Evolutionary conservation across 2,888 invertebrate genomes (phyloP).

Genomic region (Oscheius myriophilus): DNA sequence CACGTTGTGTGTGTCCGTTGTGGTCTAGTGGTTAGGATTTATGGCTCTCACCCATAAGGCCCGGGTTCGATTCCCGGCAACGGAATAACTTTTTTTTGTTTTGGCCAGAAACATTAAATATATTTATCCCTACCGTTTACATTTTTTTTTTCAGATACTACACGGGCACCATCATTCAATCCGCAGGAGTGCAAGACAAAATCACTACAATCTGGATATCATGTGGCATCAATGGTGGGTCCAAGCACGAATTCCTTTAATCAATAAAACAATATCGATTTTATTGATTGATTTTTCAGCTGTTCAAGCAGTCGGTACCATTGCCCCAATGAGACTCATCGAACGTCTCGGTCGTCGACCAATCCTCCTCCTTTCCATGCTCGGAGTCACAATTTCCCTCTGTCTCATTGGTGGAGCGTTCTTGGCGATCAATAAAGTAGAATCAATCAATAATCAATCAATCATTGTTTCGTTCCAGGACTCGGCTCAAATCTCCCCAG

Average conservation of each 20-base stretch:
- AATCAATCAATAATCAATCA: neutral
- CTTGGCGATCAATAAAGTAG: slow-evolving; percentile 52
- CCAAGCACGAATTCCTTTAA: neutral
- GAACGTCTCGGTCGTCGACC: slow-evolving; percentile 61
- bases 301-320: slow-evolving; percentile 60
- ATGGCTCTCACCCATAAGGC: slow-evolving; percentile 59
- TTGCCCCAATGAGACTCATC: slow-evolving; percentile 66
- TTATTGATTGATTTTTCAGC: slow-evolving; percentile 23
- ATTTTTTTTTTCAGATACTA: slow-evolving; percentile 53
- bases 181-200: slow-evolving; percentile 62
- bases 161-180: slow-evolving; percentile 63
- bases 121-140: too few species aligned
- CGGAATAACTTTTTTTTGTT: slow-evolving; percentile 22
- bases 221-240: slow-evolving; percentile 39
- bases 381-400: slow-evolving; percentile 60
- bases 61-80: slow-evolving; percentile 60
- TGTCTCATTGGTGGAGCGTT: slow-evolving; percentile 64
- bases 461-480: slow-evolving; percentile 16
- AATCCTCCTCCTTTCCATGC: slow-evolving; percentile 58
- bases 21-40: slow-evolving; percentile 59
- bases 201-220: slow-evolving; percentile 65
- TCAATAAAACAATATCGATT: neutral
- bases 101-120: neutral
- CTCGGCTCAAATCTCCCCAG: slow-evolving; percentile 14
- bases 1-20: slow-evolving; percentile 34